These are phyloP conservation scores for Panzeria rudis DNA, from an alignment of 2,888 invertebrate genomes.

Conservation along the genomic window DNA sequence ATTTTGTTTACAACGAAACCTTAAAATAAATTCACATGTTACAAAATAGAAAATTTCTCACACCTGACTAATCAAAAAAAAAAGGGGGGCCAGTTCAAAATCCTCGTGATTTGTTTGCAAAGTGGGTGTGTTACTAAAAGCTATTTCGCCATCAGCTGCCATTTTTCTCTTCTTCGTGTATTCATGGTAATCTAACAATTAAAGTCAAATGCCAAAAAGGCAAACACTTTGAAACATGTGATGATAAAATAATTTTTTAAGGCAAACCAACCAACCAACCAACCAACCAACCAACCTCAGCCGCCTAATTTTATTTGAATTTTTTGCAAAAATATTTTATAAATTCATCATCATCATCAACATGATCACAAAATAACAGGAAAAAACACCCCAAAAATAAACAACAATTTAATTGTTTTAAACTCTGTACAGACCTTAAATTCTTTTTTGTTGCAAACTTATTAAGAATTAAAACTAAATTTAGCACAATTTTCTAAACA, in stretches of 20 bases:
- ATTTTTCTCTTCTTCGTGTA: background rate
- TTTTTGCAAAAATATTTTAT: conserved; percentile 63
- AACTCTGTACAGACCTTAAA: conserved; percentile 48
- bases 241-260: conserved; percentile 54
- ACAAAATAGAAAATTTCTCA: conserved; percentile 17
- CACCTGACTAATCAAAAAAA: conserved; percentile 40
- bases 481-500: conserved; percentile 52
- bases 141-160: conserved; percentile 16
- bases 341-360: conserved; percentile 62
- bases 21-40: conserved; percentile 26
- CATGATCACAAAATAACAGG: conserved; percentile 30
- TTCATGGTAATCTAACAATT: conserved; percentile 9
- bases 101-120: conserved; percentile 56
- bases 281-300: conserved; percentile 6
- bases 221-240: conserved; percentile 67
- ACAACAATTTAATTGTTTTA: conserved; percentile 60
- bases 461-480: conserved; percentile 58
- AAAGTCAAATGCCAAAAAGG: conserved; percentile 70
- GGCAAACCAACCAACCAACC: conserved; percentile 20
- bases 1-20: background rate
- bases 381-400: conserved; percentile 41
- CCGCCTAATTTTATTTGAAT: conserved; percentile 31
- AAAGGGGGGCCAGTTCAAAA: conserved; percentile 57
- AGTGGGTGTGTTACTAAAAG: conserved; percentile 63
- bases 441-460: conserved; percentile 33